These are phyloP conservation scores for Drosophila bocqueti DNA, from an alignment of 1,140 invertebrate genomes.

Conservation along the genomic window DNA sequence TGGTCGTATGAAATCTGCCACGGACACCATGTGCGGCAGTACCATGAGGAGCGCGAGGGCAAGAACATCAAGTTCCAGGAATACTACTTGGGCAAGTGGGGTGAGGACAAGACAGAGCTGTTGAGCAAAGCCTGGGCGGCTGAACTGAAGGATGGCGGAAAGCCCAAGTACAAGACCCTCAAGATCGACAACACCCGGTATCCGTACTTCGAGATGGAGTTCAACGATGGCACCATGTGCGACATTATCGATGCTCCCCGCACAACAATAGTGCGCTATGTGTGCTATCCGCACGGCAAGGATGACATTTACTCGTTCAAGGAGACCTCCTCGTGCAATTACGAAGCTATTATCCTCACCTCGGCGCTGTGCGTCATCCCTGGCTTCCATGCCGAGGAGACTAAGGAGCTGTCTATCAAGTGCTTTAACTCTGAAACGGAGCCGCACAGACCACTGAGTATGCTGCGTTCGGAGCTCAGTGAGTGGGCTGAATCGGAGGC, in stretches of 20 bases:
- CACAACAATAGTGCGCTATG: constrained; percentile 92
- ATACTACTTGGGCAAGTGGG: constrained; percentile 92
- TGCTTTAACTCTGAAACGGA: constrained; percentile 90
- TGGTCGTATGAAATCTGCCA: constrained; percentile 99
- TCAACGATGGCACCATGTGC: constrained; percentile 94
- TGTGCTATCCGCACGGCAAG: constrained; percentile 93
- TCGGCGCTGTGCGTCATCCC: constrained; percentile 95
- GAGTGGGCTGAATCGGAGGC: constrained; percentile 86
- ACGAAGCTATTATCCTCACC: constrained; percentile 95
- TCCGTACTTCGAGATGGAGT: constrained; percentile 93
- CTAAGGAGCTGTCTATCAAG: constrained; percentile 92
- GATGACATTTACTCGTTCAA: constrained; percentile 97
- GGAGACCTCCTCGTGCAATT: constrained; percentile 97
- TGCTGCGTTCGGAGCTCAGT: constrained; percentile 90
- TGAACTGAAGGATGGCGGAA: constrained; percentile 81
- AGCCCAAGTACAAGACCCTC: constrained; percentile 86
- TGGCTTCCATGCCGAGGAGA: constrained; percentile 93
- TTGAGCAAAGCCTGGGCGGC: constrained; percentile 85
- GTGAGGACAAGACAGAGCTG: constrained; percentile 87
- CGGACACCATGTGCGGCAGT: constrained; percentile 95
- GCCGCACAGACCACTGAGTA: constrained; percentile 90
- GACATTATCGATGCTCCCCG: constrained; percentile 94
- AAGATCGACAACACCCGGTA: constrained; percentile 94
- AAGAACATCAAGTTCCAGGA: constrained; percentile 93
- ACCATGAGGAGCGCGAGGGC: constrained; percentile 97